Evolutionary conservation across 1,140 invertebrate genomes (phyloP), one percentile per base, ranked within the genome.

Genomic region (Lordiphosa collinella): DNA sequence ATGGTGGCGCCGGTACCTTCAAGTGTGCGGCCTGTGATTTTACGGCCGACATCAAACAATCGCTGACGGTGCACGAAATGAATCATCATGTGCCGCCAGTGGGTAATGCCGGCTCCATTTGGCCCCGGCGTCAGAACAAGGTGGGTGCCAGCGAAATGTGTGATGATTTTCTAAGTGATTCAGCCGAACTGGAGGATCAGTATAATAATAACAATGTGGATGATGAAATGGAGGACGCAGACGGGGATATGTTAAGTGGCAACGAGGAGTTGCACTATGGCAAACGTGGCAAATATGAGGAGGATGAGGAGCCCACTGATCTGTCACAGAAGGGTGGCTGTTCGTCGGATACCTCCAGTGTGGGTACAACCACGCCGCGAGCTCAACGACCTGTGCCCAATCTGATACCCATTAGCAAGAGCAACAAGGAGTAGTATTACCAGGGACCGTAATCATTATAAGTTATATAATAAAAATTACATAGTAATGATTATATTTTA

Each of bases 31-130:
- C 95, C 57, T 98, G 97, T 89, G 96, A 95, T 86, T 98, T 98
- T 89, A 95, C 96, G 0, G 95, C 96, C 9, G 95, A 97, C 75
- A 97, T 96, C 69, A 96, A 97, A 79, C 96, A 97, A 80, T 97
- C 95, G 87, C 90, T 98, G 53, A 97, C 96, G 1, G 94, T 97
- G 14, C 97, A 98, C 88, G 94, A 97, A 84, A 94, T 96, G 90
- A 96, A 96, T 90, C 94, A 96, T 86, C 94, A 96, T 90, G 92
- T 96, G 74, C 94, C 94, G 40, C 92, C 94, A 1, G 92, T 93
- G 48, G 93, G 94, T 34, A 92, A 93, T 74, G 90, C 91, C 7
- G 86, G 88, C 4, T 90, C 91, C 38, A 87, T 90, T 46, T 89
- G 90, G 60, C 82, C 89, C 9, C 69, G 90, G 31, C 89, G 92